Percentiles rank a stretch among this genome's conserved stretches.
Conservation (phyloP, 2,797 vertebrate species). For the Sparus aurata region DNA sequence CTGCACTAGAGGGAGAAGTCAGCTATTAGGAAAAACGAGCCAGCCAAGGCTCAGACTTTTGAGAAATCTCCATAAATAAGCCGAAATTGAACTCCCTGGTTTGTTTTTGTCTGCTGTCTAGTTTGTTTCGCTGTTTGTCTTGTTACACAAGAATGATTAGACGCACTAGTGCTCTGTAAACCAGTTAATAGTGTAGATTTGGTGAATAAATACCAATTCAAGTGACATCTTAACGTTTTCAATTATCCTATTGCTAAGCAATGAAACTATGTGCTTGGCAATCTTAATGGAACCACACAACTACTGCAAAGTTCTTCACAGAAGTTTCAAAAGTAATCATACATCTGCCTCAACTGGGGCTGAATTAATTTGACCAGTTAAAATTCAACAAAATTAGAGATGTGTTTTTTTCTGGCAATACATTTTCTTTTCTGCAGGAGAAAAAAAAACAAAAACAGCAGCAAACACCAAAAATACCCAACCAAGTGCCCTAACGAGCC, state of each 20-base stretch:
- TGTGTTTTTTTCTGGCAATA: no score
- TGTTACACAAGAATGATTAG: not conserved
- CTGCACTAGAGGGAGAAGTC: constrained; percentile 27
- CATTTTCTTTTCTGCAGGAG: not conserved
- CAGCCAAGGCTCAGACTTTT: constrained; percentile 19
- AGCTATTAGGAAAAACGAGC: constrained; percentile 9
- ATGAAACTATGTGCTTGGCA: not conserved
- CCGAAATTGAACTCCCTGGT: not conserved
- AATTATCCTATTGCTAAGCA: not conserved
- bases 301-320: not conserved
- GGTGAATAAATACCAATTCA: not conserved
- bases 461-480: not conserved
- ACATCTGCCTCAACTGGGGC: not conserved
- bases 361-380: no score
- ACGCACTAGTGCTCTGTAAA: not conserved
- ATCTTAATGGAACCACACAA: not conserved
- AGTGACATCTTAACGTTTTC: not conserved
- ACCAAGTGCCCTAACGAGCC: not conserved
- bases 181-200: not conserved
- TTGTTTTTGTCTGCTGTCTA: not conserved
- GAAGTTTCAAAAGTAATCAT: no score
- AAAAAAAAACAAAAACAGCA: not conserved
- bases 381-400: no score
- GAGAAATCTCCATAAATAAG: not conserved
- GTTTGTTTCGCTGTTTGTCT: not conserved